These are phyloP conservation scores for Anolis apletophallus DNA, from an alignment of 2,797 vertebrate genomes.

Conservation along the genomic window DNA sequence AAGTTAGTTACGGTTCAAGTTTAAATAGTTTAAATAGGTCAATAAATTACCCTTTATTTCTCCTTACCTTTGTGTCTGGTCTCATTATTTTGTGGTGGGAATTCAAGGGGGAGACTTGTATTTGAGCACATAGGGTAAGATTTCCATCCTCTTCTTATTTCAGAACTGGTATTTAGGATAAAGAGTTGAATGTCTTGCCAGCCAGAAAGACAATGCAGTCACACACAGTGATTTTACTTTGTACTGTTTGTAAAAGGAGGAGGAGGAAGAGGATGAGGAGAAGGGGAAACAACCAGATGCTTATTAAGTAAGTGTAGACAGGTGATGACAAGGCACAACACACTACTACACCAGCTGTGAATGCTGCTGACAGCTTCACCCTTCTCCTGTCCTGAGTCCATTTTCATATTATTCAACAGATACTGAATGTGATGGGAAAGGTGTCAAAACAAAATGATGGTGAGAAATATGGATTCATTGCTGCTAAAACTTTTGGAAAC, in stretches of 20 bases:
- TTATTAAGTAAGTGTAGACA: constrained; percentile 75
- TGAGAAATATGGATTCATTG: constrained; percentile 65
- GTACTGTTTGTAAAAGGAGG: constrained; percentile 52
- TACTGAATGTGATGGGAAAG: constrained; percentile 63
- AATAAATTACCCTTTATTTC: too few species aligned
- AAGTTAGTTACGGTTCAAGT: too few species aligned
- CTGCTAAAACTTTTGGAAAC: constrained; percentile 49
- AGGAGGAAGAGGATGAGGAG: constrained; percentile 48
- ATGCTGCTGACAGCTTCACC: constrained; percentile 52
- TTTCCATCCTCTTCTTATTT: background rate
- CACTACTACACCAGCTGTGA: constrained; percentile 63
- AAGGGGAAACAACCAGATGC: constrained; percentile 69
- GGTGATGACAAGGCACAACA: constrained; percentile 66
- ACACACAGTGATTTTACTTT: constrained; percentile 55
- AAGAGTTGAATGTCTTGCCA: constrained; percentile 20
- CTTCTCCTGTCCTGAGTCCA: constrained; percentile 33
- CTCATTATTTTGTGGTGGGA: too few species aligned
- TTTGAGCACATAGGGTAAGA: too few species aligned
- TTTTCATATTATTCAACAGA: constrained; percentile 67
- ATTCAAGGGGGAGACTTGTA: too few species aligned
- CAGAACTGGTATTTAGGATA: constrained; percentile 24
- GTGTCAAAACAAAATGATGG: constrained; percentile 71
- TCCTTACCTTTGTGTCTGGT: too few species aligned
- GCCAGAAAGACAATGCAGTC: constrained; percentile 39
- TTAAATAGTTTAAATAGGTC: too few species aligned